Evolutionary conservation across 30 jellyfish, hydroid and myxozoan species (phyloP), one percentile per base, ranked within the genome.

Genomic region (Phacellophora camtschatica): DNA sequence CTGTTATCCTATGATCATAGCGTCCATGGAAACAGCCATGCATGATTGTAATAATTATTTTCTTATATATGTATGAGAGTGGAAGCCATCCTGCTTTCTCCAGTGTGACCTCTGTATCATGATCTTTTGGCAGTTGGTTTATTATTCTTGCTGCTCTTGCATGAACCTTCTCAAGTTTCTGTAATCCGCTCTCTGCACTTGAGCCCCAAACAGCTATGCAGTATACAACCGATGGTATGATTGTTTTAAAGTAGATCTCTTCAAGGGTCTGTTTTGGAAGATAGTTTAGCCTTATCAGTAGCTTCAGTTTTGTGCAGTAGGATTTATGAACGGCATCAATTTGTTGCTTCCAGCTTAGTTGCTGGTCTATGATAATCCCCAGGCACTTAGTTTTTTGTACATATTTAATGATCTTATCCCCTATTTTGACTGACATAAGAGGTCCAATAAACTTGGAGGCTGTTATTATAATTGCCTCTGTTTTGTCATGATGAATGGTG

Each of bases 391-490:
- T 27, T 6, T 27, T 59, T 10, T 18, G 8, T 27, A 13, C 50
- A 27, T 59, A 59, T 27, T 59, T 29, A 13, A 59, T 59, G 74
- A 10, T 59, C 50, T 59, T 29, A 59, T 59, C 48, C 51, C 74
- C 74, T 13, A 59, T 23, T 7, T 20, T 59, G 4, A 59, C 48
- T 19, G 74, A 48, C 10, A 20, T 6, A 20, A 59, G 50, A 11
- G 74, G 74, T 7, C 74, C 74, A 23, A 4, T 59, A 20, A 59
- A 29, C 51, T 59, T 7, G 9, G 51, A 27, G 58, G 58, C 35
- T 28, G 78, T 64, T 64, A 64, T 64, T 34, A 64, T 64, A 56
- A 64, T 64, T 2, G 57, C 78, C 57, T 64, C 78, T 35, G 78
- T 28, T 64, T 64, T 31, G 22, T 64, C 78, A 34, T 34, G 56